Base-by-base conservation (phyloP, 2,797 vertebrate species). In the Synanceia verrucosa region DNA sequence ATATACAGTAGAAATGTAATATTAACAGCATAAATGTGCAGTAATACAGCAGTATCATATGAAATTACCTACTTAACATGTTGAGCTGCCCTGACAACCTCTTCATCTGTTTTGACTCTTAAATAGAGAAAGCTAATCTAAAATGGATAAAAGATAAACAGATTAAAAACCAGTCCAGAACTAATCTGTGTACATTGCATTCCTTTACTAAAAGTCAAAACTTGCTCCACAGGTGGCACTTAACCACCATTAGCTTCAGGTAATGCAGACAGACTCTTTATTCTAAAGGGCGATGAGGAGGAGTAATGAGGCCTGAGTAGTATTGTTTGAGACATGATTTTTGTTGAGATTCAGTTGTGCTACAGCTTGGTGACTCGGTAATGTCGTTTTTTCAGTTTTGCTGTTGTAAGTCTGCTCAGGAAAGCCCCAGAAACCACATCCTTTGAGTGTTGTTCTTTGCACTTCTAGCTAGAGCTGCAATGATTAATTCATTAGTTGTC, bases 351-450 rank as follows among this genome's bases (percentile, higher is more conserved):
- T 46, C 1, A 4, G 6, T 31, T 9, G 14, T 68, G 6, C 34
- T 33, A 12, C 33, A 41, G 13, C 56, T 56, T 31, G 18, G 16
- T 62, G 26, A 63, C 13, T 5, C 19, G 55, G 29, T 65, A n/a
- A 16, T 43, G 9, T 57, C 9, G 1, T 56, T 70, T 47, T n/a
- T 16, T n/a, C 9, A 28, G 41, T 52, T 66, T 58, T 50, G 28
- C 28, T 43, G 14, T 37, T 24, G n/a, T 26, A 23, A 10, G 18
- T 14, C 34, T 26, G n/a, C 24, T 31, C 4, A 50, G 14, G 19
- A 29, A 19, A 8, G 3, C 11, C 1, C 37, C 48, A 51, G 28
- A 2, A 72, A 67, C 68, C 55, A 44, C 71, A 70, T 78, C 71
- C 58, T 69, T 58, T 47, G 4, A 47, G 3, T 9, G 6, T 18